Base-by-base conservation (phyloP, 2,888 invertebrate genomes). In the Cantharis nigra region DNA sequence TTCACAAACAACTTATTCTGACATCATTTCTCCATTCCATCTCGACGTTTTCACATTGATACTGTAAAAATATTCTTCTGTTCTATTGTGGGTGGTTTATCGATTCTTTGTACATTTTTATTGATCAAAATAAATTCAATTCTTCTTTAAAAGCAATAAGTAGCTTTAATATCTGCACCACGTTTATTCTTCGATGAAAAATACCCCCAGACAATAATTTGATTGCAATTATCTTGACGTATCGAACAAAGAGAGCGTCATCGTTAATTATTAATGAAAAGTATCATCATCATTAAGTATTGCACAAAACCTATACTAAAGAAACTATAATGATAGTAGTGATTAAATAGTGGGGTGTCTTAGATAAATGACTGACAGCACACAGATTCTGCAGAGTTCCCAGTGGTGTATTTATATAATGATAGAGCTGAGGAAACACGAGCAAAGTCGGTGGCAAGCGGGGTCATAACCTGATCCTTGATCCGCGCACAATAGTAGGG, bases 351-450 rank as follows among this genome's bases (percentile, higher is more conserved):
- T 84, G 85, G 87, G 87, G 87, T 87, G 86, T 87, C 87, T 87
- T 86, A 86, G 87, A 88, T 87, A 87, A 87, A 88, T 88, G 88
- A 88, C 86, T 87, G 87, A 88, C 88, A 87, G 87, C 83, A 84
- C 83, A 83, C 85, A 80, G 83, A 80, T 77, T 78, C 76, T 83
- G 83, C 75, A 78, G 83, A 83, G 83, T 83, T 87, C 88, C 88
- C 87, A 86, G 82, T 86, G 88, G 88, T 87, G 87, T 87, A 88
- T 87, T 88, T 88, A 88, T 87, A 87, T 87, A 87, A 87, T 87
- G 87, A 88, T 87, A 86, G 86, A 86, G 85, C 83, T 83, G 84
- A 82, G 84, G 84, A 84, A 83, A 85, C 84, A 84, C 83, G 85
- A 85, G 83, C 82, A 81, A 79, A 81, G 82, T 79, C 83, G 81